Evolutionary conservation across 1,140 invertebrate genomes (phyloP).

Genomic region (Halotydeus destructor): DNA sequence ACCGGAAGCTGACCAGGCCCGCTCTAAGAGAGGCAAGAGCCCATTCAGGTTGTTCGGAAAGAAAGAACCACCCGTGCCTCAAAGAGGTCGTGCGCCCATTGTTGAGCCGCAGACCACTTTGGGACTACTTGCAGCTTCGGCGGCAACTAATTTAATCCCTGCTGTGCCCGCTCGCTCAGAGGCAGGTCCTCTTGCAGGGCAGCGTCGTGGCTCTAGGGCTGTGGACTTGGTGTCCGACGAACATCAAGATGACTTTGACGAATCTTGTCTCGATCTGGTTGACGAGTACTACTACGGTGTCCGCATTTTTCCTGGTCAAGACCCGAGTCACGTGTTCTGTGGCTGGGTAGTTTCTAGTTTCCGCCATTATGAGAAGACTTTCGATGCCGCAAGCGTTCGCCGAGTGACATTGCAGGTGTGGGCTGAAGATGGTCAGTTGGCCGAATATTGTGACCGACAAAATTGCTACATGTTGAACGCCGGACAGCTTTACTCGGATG

Average conservation of each 20-base stretch:
- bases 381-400: conserved; percentile 65
- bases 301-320: conserved; percentile 61
- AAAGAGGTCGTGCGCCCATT: neutral
- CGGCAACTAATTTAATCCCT: neutral
- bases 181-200: too few relatives aligned
- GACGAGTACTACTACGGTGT: conserved; percentile 94
- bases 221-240: conserved; percentile 12
- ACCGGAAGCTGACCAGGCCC: conserved; percentile 38
- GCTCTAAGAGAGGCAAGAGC: conserved; percentile 58
- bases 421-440: conserved; percentile 22
- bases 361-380: conserved; percentile 32
- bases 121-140: neutral
- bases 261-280: conserved; percentile 46
- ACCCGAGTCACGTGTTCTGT: conserved; percentile 86
- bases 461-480: conserved; percentile 95
- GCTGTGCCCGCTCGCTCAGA: too few relatives aligned
- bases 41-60: conserved; percentile 70
- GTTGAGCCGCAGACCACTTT: conserved; percentile 7
- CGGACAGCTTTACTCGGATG: conserved; percentile 82
- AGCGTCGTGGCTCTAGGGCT: conserved; percentile 8
- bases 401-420: conserved; percentile 50
- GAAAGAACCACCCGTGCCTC: conserved; percentile 25
- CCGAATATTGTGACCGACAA: conserved; percentile 45
- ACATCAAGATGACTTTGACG: conserved; percentile 10
- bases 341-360: conserved; percentile 99